These are phyloP conservation scores for Spialia ferax DNA, from an alignment of 2,888 invertebrate genomes.

Conservation along the genomic window DNA sequence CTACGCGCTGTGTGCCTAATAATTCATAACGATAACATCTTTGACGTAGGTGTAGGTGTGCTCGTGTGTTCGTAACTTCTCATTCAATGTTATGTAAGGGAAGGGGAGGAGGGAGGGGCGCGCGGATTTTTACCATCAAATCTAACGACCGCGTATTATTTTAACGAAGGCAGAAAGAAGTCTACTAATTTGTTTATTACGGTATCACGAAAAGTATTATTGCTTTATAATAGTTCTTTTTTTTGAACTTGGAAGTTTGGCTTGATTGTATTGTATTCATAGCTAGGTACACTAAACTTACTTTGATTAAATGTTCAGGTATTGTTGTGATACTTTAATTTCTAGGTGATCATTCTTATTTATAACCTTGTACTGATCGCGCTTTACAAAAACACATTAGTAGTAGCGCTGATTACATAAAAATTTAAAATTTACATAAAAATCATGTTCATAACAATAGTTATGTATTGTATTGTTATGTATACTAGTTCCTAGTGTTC, in stretches of 20 bases:
- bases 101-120: too few relatives aligned
- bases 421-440: too few relatives aligned
- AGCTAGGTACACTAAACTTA: constrained; percentile 8
- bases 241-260: constrained; percentile 37
- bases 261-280: constrained; percentile 23
- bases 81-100: constrained; percentile 54
- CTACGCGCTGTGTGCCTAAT: constrained; percentile 54
- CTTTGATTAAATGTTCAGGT: too few relatives aligned
- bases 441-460: too few relatives aligned
- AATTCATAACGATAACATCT: constrained; percentile 60
- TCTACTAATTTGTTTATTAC: constrained; percentile 39
- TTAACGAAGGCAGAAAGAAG: constrained; percentile 40
- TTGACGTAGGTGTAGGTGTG: constrained; percentile 44
- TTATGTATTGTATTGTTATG: too few relatives aligned
- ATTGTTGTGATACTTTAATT: too few relatives aligned
- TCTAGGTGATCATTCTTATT: too few relatives aligned
- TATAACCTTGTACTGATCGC: too few relatives aligned
- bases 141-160: constrained; percentile 49
- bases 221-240: constrained; percentile 39
- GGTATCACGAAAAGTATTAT: constrained; percentile 38
- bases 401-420: too few relatives aligned
- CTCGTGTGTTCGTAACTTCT: constrained; percentile 51
- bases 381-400: too few relatives aligned
- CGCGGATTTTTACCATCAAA: constrained; percentile 53
- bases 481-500: too few relatives aligned